phyloP scores from a whole-genome alignment of 1,140 invertebrate species.

The Phthorimaea operculella region DNA sequence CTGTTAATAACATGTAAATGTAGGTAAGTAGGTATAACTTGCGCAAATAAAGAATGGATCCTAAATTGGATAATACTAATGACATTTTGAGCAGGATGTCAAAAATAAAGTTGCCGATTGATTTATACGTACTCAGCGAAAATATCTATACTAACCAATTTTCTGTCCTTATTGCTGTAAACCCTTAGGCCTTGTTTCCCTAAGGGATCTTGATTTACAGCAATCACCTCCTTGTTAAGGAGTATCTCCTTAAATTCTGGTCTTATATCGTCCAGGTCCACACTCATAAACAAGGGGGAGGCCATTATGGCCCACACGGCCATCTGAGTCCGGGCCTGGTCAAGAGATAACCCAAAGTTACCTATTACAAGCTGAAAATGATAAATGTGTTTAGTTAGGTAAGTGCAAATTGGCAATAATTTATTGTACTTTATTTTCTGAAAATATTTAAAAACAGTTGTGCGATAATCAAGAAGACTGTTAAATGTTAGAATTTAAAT shows the following conservation, averaged over 20 bases:
- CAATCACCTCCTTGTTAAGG: conserved; percentile 80
- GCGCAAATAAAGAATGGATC: no score
- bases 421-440: no score
- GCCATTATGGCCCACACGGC: conserved; percentile 91
- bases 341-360: conserved; percentile 85
- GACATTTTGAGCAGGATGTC: no score
- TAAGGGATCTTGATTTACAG: conserved; percentile 86
- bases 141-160: background rate
- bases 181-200: conserved; percentile 65
- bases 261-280: conserved; percentile 79
- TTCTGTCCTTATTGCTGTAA: background rate
- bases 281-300: conserved; percentile 89
- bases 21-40: no score
- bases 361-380: conserved; percentile 79
- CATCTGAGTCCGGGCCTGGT: conserved; percentile 85
- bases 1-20: no score
- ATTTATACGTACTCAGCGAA: no score
- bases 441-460: no score
- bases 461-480: no score
- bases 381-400: background rate
- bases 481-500: no score
- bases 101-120: no score
- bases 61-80: no score
- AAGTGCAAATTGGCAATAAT: no score
- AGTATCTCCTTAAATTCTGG: conserved; percentile 81